phyloP scores from a whole-genome alignment of 2,888 invertebrate species.

The Euclidia mi region DNA sequence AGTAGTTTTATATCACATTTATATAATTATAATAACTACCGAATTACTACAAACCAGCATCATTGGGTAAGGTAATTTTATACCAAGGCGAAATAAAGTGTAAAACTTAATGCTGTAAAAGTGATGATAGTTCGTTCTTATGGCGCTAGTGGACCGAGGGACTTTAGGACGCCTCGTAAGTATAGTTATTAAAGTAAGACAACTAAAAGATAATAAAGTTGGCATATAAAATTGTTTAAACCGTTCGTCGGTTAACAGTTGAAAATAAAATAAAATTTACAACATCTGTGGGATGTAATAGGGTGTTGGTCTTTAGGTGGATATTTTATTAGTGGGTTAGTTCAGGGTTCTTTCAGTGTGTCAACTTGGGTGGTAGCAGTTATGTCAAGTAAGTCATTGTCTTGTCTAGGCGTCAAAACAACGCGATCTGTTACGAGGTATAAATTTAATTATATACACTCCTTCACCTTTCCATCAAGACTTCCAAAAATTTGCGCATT shows the following conservation, averaged over 20 bases:
- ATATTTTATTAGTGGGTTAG: no score
- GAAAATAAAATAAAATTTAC: not conserved
- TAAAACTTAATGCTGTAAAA: constrained; percentile 18
- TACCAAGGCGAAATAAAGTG: constrained; percentile 19
- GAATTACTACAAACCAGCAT: constrained; percentile 8
- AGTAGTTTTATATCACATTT: constrained; percentile 15
- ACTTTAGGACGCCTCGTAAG: constrained; percentile 6
- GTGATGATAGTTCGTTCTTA: constrained; percentile 18
- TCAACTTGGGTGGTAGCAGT: no score
- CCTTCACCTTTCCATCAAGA: no score
- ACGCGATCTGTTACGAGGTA: no score
- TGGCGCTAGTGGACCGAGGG: constrained; percentile 16
- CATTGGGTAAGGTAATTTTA: constrained; percentile 12
- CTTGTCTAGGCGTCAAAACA: no score
- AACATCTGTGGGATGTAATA: not conserved
- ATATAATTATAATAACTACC: constrained; percentile 10
- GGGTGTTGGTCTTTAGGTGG: no score
- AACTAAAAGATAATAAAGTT: constrained; percentile 10
- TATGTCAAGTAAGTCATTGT: no score
- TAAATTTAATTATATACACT: no score
- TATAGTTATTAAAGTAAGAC: constrained; percentile 5
- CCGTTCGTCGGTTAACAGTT: not conserved
- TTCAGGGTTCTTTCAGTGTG: no score
- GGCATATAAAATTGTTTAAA: not conserved
- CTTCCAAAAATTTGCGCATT: no score